Base-by-base conservation (phyloP, 2,113 vertebrate species). In the Menura novaehollandiae region DNA sequence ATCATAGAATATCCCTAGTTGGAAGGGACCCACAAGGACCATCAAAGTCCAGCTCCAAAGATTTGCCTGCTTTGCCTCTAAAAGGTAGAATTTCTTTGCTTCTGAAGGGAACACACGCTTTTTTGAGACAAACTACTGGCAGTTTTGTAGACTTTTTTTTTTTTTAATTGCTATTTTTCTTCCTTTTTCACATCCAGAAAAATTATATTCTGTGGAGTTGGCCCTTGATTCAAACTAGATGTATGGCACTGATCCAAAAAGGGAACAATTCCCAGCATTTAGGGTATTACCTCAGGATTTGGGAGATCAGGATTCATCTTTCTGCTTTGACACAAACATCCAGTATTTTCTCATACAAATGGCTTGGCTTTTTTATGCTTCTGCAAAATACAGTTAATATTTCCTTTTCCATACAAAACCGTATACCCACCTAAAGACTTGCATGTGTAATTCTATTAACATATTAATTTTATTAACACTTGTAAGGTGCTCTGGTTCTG, bases 91-190 rank as follows among this genome's bases (percentile, higher is more conserved):
- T 59, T 17, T 49, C 9, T 78, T 74, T 78, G n/a, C 44, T 39
- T 68, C 28, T 68, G 49, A 22, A 39, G 14, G 2, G 1, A 69
- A 21, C 19, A 23, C 21, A 5, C 2, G 0, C 13, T 52, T 28
- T 78, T 52, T 66, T 7, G 24, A 55, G 43, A 18, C 10, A 73
- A 81, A 23, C 12, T 55, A 6, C 26, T 56, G 37, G 26, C 63
- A 67, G 23, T 26, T 93, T n/a, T 27, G 24, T 82, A 51, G 55
- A 37, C 8, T n/a, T 9, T 15, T 64, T 11, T 46, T 55, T 2
- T 2, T n/a, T n/a, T n/a, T n/a, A 62, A 23, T n/a, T 71, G 26
- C 26, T 77, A 1, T 67, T 95, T 91, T 51, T 46, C 30, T 77
- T 83, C 33, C 6, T 1, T 60, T 83, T 94, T 78, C 20, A 4